Conservation (phyloP, 2,888 invertebrate species). For the Drosophila lacicola region DNA sequence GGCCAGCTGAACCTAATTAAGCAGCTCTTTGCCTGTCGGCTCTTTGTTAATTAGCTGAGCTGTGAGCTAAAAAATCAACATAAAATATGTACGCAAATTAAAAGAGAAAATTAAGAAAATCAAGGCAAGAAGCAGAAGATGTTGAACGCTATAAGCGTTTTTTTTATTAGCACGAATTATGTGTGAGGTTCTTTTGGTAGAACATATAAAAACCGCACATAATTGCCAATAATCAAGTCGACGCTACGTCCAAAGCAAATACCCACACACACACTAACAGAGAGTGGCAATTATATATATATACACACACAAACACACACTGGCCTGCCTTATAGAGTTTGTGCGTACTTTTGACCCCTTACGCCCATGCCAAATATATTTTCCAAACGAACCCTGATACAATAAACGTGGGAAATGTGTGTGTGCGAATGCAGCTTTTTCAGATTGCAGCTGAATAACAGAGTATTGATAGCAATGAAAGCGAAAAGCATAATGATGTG, state of each 20-base stretch:
- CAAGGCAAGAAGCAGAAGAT: neutral
- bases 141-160: constrained; percentile 25
- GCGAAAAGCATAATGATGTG: constrained; percentile 72
- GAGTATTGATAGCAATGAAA: constrained; percentile 36
- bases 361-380: constrained; percentile 11
- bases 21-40: constrained; percentile 29
- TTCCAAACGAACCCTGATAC: constrained; percentile 24
- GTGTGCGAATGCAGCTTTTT: constrained; percentile 13
- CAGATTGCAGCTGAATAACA: constrained; percentile 35
- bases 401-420: constrained; percentile 3
- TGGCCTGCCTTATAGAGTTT: neutral
- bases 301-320: neutral
- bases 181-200: constrained; percentile 13
- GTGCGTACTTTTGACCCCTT: constrained; percentile 24
- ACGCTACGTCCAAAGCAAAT: constrained; percentile 18
- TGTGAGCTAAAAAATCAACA: constrained; percentile 14
- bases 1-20: constrained; percentile 56
- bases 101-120: neutral
- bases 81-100: constrained; percentile 22
- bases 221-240: constrained; percentile 74
- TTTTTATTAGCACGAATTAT: constrained; percentile 47
- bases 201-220: constrained; percentile 59
- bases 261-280: constrained; percentile 1
- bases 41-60: constrained; percentile 40
- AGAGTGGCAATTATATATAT: constrained; percentile 9